Evolutionary conservation across 2,113 vertebrate species (phyloP), one percentile per base, ranked within the genome.

Genomic region (Emydocephalus ijimae): DNA sequence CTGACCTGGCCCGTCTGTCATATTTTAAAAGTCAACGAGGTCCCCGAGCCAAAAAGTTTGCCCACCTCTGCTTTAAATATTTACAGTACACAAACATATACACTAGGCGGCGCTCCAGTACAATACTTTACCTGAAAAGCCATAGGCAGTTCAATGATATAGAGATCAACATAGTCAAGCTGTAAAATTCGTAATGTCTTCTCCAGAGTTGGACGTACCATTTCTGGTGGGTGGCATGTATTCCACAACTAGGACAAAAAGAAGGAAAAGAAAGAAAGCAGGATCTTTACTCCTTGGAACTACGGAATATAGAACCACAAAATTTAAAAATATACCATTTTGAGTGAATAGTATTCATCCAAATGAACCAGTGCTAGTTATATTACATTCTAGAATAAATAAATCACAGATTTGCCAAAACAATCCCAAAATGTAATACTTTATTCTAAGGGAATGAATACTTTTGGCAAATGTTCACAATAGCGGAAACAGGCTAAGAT

Each of bases 71-170:
- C 20, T 57, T 88, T 20, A 29, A 92, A 48, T 92, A 5, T 81
- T 56, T 9, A 90, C 45, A 0, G 3, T 45, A 94, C 5, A 24
- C 89, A 43, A 4, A 45, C 81, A 1, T 11, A 3, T 3, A 48
- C 61, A 23, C 50, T 87, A 64, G 88, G 29, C 39, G 43, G 74
- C 81, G 15, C 61, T 88, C 86, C 54, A 85, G 39, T 48, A 74
- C 15, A 43, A 34, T 52, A 90, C 91, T 95, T 95, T 96, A 99
- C 99, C 98, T 99, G 98, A 90, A 99, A 98, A 93, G 98, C 98
- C 97, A 98, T 98, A 1, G 99, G 99, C n/a, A 99, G 94, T 96
- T 99, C 99, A 87, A 99, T 97, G 85, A 99, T 97, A 95, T 99
- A 99, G 89, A 99, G 98, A 94, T 99, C 99, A 64, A 99, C 98